Evolutionary conservation across 1,140 invertebrate species (phyloP).

Genomic region (Panonychus citri): DNA sequence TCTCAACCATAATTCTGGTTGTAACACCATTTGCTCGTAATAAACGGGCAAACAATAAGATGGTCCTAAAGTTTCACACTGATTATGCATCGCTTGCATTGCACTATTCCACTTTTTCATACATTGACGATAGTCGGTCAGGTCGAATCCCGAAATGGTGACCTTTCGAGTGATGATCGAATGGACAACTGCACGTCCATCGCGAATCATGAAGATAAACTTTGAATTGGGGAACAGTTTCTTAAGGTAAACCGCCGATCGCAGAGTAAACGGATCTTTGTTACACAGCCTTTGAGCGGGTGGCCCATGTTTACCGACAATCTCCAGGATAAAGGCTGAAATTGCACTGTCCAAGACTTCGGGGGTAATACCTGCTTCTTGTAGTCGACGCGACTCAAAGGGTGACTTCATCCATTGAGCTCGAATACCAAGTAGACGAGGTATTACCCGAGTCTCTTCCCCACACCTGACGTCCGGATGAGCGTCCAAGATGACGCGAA

Average conservation of each 20-base stretch:
- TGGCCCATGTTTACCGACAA: conserved; percentile 76
- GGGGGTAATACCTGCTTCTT: conserved; percentile 80
- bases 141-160: conserved; percentile 73
- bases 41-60: conserved; percentile 57
- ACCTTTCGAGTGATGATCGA: conserved; percentile 85
- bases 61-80: conserved; percentile 67
- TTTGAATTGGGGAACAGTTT: conserved; percentile 48
- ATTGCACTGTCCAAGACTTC: conserved; percentile 78
- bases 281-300: conserved; percentile 74
- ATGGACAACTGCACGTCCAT: conserved; percentile 89
- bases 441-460: conserved; percentile 90
- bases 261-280: conserved; percentile 92
- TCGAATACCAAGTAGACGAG: conserved; percentile 68
- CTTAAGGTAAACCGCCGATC: conserved; percentile 58
- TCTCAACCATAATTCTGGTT: conserved; percentile 68
- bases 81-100: conserved; percentile 75
- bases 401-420: conserved; percentile 78
- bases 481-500: conserved; percentile 92
- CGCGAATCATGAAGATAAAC: conserved; percentile 92
- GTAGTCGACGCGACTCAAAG: conserved; percentile 59
- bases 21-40: conserved; percentile 89
- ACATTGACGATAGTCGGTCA: conserved; percentile 75
- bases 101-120: conserved; percentile 87
- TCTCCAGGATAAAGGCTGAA: conserved; percentile 79
- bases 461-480: conserved; percentile 95